These are phyloP conservation scores for Cisticola juncidis DNA, from an alignment of 2,113 vertebrate genomes.

Conservation along the genomic window DNA sequence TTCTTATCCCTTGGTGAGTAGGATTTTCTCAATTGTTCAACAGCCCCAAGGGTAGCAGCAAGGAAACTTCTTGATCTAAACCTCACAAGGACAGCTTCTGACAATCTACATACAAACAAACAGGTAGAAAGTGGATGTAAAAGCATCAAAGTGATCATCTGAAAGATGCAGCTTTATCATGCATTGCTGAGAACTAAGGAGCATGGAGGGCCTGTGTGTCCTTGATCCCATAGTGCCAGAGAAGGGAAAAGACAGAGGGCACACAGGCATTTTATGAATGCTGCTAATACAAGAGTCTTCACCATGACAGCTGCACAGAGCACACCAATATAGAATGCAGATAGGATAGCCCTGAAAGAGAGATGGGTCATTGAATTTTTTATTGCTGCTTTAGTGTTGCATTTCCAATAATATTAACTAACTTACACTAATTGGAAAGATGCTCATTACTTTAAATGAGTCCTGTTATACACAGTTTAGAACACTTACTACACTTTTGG, in stretches of 20 bases:
- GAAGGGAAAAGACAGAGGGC: not conserved
- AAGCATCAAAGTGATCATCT: not conserved
- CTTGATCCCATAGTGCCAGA: fast-evolving
- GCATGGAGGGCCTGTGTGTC: fast-evolving
- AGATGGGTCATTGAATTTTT: not conserved
- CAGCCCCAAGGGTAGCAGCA: not conserved
- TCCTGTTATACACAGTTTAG: not conserved
- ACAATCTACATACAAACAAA: not conserved
- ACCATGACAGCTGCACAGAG: not conserved
- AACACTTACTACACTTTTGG: not conserved
- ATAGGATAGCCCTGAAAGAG: not conserved
- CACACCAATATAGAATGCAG: not conserved
- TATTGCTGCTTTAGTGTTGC: not conserved
- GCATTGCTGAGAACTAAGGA: not conserved
- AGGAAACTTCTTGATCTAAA: not conserved
- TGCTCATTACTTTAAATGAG: not conserved
- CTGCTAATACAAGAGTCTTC: not conserved
- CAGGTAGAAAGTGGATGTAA: not conserved
- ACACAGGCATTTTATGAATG: not conserved
- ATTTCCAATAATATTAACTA: not conserved
- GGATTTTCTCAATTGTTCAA: not conserved
- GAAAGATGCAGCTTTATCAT: not conserved
- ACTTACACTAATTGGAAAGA: not conserved
- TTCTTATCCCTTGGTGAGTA: not conserved
- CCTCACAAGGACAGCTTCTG: not conserved